These are phyloP conservation scores for Varroa destructor DNA, from an alignment of 1,140 invertebrate species.

Conservation along the genomic window DNA sequence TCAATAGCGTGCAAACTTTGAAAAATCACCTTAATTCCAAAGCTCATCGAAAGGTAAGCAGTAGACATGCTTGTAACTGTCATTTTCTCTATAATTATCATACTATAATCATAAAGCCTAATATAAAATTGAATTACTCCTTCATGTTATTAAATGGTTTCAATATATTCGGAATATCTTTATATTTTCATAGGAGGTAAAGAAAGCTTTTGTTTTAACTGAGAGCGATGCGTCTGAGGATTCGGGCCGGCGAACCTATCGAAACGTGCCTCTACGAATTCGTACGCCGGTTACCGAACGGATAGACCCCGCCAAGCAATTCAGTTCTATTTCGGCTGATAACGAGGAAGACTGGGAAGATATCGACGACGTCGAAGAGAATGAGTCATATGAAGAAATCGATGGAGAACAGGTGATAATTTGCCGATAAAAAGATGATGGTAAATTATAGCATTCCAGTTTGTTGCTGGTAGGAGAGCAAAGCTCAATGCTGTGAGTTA, in stretches of 20 bases:
- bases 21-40: constrained; percentile 83
- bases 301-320: constrained; percentile 35
- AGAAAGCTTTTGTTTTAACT: constrained; percentile 1
- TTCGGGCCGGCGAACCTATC: constrained; percentile 6
- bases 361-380: constrained; percentile 43
- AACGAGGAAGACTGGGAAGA: constrained; percentile 63
- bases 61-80: too few relatives aligned
- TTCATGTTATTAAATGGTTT: too few relatives aligned
- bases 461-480: too few relatives aligned
- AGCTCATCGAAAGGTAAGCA: constrained; percentile 54
- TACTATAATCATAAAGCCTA: too few relatives aligned
- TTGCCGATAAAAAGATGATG: constrained; percentile 16
- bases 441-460: neutral
- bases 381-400: neutral
- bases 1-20: constrained; percentile 65
- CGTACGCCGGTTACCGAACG: constrained; percentile 47
- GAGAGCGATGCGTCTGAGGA: neutral
- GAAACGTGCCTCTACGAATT: constrained; percentile 25
- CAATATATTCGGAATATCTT: too few relatives aligned
- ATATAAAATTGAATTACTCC: too few relatives aligned
- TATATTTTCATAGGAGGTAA: too few relatives aligned
- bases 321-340: constrained; percentile 29
- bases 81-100: too few relatives aligned
- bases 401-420: constrained; percentile 30
- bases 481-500: too few relatives aligned